Percentiles rank a stretch among this genome's conserved stretches.
phyloP scores from a whole-genome alignment of 2,113 vertebrate genomes.

The Lepus timidus region DNA sequence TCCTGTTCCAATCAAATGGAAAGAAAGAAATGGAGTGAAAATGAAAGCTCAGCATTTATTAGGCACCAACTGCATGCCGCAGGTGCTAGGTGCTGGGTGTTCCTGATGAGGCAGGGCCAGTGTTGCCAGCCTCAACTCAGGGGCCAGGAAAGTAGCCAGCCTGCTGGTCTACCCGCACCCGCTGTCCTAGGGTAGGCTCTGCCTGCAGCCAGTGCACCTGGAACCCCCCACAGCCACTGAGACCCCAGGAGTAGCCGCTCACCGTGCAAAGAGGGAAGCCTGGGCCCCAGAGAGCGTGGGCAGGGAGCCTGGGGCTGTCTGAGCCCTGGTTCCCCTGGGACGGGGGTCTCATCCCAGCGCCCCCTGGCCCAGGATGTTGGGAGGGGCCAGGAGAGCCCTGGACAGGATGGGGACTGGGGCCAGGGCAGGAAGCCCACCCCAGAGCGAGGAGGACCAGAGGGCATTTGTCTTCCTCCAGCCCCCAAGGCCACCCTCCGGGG shows the following conservation, averaged over 20 bases:
- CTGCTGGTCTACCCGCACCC: fast-evolving
- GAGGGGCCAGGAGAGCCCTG: neutral
- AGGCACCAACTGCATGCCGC: fast-evolving
- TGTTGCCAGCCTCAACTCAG: neutral
- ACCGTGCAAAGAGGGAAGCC: neutral
- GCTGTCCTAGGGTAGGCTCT: neutral
- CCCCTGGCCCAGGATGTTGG: neutral
- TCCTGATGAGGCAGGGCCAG: neutral
- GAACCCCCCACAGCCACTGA: neutral
- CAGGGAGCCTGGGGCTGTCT: neutral
- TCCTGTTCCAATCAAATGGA: no score
- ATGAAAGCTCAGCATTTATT: neutral
- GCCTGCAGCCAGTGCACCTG: neutral
- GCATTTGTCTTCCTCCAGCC: no score
- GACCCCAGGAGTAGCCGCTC: neutral
- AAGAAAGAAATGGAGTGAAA: neutral
- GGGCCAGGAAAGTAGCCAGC: neutral
- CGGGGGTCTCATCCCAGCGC: neutral
- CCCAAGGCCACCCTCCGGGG: neutral
- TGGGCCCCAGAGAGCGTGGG: neutral
- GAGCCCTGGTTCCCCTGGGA: neutral
- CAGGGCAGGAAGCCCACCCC: neutral
- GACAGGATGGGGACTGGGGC: neutral
- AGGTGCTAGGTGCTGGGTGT: neutral
- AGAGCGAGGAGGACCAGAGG: neutral